These are phyloP conservation scores for Spizaetus ornatus DNA, from an alignment of 2,113 vertebrate species.

Conservation along the genomic window DNA sequence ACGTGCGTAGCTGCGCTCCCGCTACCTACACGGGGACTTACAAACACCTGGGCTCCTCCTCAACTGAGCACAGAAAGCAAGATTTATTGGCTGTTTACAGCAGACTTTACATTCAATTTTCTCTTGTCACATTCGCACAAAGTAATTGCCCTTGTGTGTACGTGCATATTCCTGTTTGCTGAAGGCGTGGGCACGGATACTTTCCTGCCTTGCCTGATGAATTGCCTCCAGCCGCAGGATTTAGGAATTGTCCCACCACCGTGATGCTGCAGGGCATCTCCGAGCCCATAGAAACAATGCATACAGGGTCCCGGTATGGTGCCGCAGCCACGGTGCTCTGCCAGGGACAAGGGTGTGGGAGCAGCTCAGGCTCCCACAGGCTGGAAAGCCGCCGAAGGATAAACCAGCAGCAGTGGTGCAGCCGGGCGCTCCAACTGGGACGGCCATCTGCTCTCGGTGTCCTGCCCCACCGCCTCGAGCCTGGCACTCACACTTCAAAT, in stretches of 20 bases:
- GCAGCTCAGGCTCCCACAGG: not conserved
- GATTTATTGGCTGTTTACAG: not conserved
- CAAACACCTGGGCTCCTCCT: not conserved
- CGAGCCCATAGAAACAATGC: accelerated
- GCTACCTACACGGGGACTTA: accelerated
- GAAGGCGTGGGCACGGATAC: accelerated
- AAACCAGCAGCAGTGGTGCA: not conserved
- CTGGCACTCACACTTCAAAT: accelerated
- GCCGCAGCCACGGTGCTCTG: too few species aligned
- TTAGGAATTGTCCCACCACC: accelerated
- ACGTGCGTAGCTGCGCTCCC: accelerated
- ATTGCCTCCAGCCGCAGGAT: accelerated
- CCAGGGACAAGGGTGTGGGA: not conserved
- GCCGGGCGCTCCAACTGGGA: not conserved
- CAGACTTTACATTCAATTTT: not conserved
- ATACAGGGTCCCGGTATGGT: accelerated
- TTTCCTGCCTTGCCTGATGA: not conserved
- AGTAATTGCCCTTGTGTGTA: not conserved
- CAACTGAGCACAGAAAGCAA: not conserved
- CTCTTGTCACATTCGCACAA: not conserved
- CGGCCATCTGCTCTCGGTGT: not conserved
- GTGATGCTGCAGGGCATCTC: accelerated
- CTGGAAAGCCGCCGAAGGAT: too few species aligned
- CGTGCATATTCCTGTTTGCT: not conserved
- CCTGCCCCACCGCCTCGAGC: not conserved